phyloP scores from a whole-genome alignment of 1,140 invertebrate species.

The Mesaphorura yosii region DNA sequence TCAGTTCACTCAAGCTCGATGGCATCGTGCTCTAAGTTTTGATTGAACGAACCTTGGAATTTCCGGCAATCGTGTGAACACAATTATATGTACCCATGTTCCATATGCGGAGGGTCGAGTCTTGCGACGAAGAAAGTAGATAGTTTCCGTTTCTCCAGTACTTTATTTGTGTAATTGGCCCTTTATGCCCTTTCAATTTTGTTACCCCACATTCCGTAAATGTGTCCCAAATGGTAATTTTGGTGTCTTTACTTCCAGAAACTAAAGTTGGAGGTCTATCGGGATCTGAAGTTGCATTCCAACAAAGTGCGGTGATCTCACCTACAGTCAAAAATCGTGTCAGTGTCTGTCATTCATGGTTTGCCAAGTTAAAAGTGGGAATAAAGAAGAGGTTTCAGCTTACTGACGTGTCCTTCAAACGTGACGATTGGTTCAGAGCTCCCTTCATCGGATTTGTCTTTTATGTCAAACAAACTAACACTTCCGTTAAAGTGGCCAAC shows the following conservation, averaged over 20 bases:
- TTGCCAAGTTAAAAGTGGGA: background rate
- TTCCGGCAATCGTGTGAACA: constrained; percentile 67
- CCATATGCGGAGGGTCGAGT: constrained; percentile 95
- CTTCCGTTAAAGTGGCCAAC: constrained; percentile 85
- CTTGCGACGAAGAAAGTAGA: constrained; percentile 80
- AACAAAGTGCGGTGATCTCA: constrained; percentile 66
- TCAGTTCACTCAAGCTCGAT: background rate
- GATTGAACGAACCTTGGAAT: constrained; percentile 37
- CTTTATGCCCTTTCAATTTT: constrained; percentile 84
- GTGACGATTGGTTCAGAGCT: constrained; percentile 58
- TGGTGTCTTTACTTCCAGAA: constrained; percentile 81
- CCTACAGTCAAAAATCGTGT: constrained; percentile 35
- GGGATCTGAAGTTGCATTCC: constrained; percentile 65
- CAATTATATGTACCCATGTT: constrained; percentile 88
- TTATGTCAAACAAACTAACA: constrained; percentile 66
- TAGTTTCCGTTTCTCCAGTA: constrained; percentile 65
- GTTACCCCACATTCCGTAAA: constrained; percentile 79
- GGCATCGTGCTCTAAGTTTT: too few relatives aligned
- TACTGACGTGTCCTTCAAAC: constrained; percentile 71
- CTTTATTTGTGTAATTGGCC: constrained; percentile 67
- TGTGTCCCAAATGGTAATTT: constrained; percentile 90
- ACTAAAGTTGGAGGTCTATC: constrained; percentile 70
- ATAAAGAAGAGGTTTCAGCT: background rate
- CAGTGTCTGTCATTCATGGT: background rate
- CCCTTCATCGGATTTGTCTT: constrained; percentile 31